Evolutionary conservation across 2,888 invertebrate genomes (phyloP).

Genomic region (Theristus sp.): DNA sequence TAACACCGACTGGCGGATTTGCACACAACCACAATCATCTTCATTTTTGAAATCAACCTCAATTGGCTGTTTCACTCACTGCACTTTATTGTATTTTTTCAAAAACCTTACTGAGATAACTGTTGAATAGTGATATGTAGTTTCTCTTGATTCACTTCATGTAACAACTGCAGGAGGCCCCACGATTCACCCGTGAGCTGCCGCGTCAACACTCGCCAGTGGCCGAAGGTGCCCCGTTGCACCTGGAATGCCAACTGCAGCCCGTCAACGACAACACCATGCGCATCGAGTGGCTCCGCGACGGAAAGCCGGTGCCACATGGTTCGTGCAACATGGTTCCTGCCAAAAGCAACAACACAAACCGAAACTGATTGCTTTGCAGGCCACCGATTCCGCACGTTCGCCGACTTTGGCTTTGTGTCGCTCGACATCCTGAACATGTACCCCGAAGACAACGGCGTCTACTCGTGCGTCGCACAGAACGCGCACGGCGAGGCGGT

Average conservation of each 20-base stretch:
- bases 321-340: too few species aligned
- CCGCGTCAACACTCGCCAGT: slow-evolving; percentile 7
- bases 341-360: too few species aligned
- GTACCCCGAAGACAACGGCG: slow-evolving; percentile 82
- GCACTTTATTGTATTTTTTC: too few species aligned
- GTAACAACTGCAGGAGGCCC: too few species aligned
- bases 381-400: slow-evolving; percentile 27
- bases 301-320: slow-evolving; percentile 54
- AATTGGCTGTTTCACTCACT: too few species aligned
- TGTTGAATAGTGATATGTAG: too few species aligned
- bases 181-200: slow-evolving; percentile 16
- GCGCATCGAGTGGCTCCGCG: slow-evolving; percentile 69
- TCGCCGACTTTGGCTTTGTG: slow-evolving; percentile 85
- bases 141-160: too few species aligned
- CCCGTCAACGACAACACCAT: slow-evolving; percentile 83
- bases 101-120: too few species aligned
- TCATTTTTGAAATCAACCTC: too few species aligned
- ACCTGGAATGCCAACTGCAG: slow-evolving; percentile 85
- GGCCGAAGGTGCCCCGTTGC: slow-evolving; percentile 83
- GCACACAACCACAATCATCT: too few species aligned
- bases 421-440: slow-evolving; percentile 85
- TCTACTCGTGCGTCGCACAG: slow-evolving; percentile 52
- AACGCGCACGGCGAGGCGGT: slow-evolving; percentile 6
- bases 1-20: too few species aligned
- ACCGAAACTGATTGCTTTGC: slow-evolving; percentile 3